Evolutionary conservation across 2,797 vertebrate species (phyloP), one percentile per base, ranked within the genome.

Genomic region (Acanthornis magna): DNA sequence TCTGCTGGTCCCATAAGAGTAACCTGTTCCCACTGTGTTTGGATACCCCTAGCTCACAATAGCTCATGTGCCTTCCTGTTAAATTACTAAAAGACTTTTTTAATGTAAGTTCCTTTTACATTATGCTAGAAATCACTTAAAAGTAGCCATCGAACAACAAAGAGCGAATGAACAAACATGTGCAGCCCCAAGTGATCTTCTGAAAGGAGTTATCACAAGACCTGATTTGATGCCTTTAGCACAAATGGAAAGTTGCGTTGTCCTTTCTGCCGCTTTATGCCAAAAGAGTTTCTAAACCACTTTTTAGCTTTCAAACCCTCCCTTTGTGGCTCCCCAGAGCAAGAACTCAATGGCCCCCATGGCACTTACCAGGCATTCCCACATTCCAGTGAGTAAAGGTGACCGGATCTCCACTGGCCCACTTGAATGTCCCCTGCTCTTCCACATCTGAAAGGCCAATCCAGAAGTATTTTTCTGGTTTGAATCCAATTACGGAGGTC

Each of bases 401-500:
- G 85, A 99, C 97, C 0, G 61, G 54, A 43, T 98, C 97, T 8
- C 91, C 96, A 7, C 83, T 98, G 13, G 95, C 98, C 99, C 99
- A 99, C 27, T 45, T 97, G 86, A 99, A 99, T 0, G 62, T 98
- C 25, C 97, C 97, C 43, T 54, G 97, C 42, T 98, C 97, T 3
- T 93, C 98, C 13, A 84, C 82, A 68, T 99, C 99, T 29, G 98
- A 98, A 83, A 99, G 96, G 45, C 99, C 99, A 50, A 96, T 98
- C 99, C 99, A 99, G 96, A 99, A 99, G 96, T 99, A 98, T 84
- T 98, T 99, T 89, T 99, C 98, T 72, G 98, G 98, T 89, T 98
- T 98, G 87, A 99, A 97, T 78, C 99, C 99, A 96, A 98, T 97
- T 91, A 98, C 83, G 95, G 99, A 99, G 88, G 99, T 98, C 92